These are phyloP conservation scores for Dendrolimus punctatus DNA, from an alignment of 1,140 invertebrate species.

Conservation along the genomic window DNA sequence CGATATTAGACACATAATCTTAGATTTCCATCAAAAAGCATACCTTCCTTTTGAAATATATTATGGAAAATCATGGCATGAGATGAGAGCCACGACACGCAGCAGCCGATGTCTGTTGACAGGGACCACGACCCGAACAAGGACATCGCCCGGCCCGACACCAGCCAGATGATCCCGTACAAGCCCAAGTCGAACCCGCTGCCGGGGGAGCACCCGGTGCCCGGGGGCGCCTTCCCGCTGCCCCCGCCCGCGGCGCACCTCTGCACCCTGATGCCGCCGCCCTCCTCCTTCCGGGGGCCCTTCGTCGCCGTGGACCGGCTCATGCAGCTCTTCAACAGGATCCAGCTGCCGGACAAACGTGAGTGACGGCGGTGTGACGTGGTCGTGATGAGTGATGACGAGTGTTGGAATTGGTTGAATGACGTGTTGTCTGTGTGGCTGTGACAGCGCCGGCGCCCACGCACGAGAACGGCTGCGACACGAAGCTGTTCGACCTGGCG, in stretches of 20 bases:
- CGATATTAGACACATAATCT: no score
- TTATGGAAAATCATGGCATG: no score
- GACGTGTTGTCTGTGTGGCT: no score
- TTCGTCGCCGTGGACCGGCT: slow-evolving; percentile 94
- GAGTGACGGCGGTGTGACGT: no score
- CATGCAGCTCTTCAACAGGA: slow-evolving; percentile 89
- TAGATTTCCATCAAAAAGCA: no score
- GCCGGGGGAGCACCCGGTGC: slow-evolving; percentile 88
- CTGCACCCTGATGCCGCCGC: slow-evolving; percentile 92
- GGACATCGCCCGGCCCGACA: slow-evolving; percentile 86
- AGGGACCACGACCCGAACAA: slow-evolving; percentile 66
- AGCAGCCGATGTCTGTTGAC: slow-evolving; percentile 7
- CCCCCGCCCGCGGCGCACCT: slow-evolving; percentile 90
- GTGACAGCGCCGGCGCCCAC: slow-evolving; percentile 78
- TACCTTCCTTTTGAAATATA: no score
- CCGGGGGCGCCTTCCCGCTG: slow-evolving; percentile 93
- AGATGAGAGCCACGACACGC: no score
- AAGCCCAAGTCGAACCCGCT: slow-evolving; percentile 90
- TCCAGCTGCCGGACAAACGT: slow-evolving; percentile 90
- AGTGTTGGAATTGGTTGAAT: no score
- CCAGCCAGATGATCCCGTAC: slow-evolving; percentile 96
- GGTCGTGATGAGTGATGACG: no score
- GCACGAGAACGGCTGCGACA: slow-evolving; percentile 84
- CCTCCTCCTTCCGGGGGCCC: slow-evolving; percentile 92
- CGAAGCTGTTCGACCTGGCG: slow-evolving; percentile 87